These are phyloP conservation scores for Gila orcuttii DNA, from an alignment of 2,113 vertebrate species.

Conservation along the genomic window DNA sequence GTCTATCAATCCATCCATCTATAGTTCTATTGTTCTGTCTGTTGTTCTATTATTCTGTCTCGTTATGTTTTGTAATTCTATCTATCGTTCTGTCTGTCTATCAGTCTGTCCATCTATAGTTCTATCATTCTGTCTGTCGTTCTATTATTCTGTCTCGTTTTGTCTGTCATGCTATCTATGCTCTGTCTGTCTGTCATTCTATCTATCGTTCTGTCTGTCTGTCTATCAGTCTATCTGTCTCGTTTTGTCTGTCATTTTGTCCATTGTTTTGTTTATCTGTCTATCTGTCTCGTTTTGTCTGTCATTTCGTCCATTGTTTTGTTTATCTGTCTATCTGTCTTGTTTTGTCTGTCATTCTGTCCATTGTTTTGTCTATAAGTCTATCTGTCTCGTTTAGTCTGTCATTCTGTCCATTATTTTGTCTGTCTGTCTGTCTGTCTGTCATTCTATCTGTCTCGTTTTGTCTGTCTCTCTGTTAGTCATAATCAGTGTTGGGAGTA, in stretches of 20 bases:
- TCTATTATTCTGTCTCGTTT: background rate
- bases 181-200: background rate
- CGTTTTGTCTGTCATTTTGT: background rate
- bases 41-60: background rate
- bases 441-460: no score
- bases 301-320: background rate
- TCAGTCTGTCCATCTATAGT: background rate
- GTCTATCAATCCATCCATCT: background rate
- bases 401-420: background rate
- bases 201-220: background rate
- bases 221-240: background rate
- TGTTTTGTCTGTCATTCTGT: background rate
- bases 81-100: background rate
- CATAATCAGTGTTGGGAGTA: no score
- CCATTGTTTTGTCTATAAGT: background rate
- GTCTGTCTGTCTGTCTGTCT: no score
- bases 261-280: background rate
- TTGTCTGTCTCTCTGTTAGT: background rate
- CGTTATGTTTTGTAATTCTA: background rate
- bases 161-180: background rate
- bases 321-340: background rate
- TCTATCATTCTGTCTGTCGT: background rate
- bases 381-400: background rate
- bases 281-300: background rate
- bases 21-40: background rate